Percentiles rank a stretch among this genome's conserved stretches.
These are phyloP conservation scores for Cercopithecus mona DNA, from an alignment of 2,113 vertebrate genomes.

Conservation along the genomic window DNA sequence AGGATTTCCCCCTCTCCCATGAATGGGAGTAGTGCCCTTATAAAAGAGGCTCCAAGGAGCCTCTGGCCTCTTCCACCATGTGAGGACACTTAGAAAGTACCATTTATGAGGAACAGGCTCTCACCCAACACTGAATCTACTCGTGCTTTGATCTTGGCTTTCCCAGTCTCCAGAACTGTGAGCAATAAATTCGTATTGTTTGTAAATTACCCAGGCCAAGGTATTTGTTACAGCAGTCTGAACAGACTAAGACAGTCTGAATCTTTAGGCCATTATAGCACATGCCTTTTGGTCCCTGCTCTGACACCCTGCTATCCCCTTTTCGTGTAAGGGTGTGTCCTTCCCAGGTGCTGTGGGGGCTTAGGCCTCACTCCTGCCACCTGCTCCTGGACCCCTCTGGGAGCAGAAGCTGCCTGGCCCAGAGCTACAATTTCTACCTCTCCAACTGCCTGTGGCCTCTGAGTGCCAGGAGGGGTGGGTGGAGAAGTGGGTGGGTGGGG, in stretches of 20 bases:
- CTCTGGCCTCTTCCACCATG: too few relatives aligned
- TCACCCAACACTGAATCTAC: not conserved
- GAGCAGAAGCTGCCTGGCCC: not conserved
- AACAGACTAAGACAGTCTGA: not conserved
- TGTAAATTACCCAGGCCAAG: not conserved
- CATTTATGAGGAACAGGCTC: too few relatives aligned
- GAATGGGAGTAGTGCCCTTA: too few relatives aligned
- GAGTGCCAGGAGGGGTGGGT: not conserved
- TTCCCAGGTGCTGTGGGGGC: not conserved
- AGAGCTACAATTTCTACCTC: not conserved
- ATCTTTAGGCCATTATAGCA: not conserved
- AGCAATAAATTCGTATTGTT: not conserved
- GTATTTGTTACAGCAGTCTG: not conserved
- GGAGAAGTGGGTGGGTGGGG: too few relatives aligned
- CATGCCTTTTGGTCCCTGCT: not conserved
- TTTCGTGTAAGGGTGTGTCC: not conserved
- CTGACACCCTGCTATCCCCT: not conserved
- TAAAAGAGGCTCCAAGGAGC: too few relatives aligned
- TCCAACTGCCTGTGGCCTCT: not conserved
- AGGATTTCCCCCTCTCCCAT: too few relatives aligned
- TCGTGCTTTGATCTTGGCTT: not conserved
- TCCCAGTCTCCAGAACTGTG: not conserved
- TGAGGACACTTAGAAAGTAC: too few relatives aligned
- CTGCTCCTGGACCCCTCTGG: not conserved
- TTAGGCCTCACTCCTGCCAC: not conserved